These are phyloP conservation scores for Itoplectis maculator DNA, from an alignment of 2,888 invertebrate genomes.

Conservation along the genomic window DNA sequence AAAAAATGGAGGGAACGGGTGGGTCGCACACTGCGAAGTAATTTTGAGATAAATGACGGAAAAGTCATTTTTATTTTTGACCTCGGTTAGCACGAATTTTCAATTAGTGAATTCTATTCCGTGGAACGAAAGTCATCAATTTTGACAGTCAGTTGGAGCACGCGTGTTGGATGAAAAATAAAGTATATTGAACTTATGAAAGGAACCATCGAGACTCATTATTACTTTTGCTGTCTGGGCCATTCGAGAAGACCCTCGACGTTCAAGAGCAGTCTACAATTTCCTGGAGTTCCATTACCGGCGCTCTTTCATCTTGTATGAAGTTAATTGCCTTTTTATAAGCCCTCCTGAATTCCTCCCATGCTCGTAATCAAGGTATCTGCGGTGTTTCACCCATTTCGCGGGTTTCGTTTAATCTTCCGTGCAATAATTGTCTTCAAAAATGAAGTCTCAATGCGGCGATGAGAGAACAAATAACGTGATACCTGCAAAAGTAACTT, in stretches of 20 bases:
- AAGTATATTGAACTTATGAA: neutral
- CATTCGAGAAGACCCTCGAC: conserved; percentile 28
- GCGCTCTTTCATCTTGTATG: conserved; percentile 77
- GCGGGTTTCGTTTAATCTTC: neutral
- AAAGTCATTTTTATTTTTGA: neutral
- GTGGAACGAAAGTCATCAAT: too few relatives aligned
- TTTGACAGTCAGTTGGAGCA: neutral
- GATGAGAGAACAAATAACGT: neutral
- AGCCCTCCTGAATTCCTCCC: conserved; percentile 73
- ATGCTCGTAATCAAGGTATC: conserved; percentile 18
- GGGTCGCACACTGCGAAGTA: neutral
- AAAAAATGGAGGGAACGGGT: neutral
- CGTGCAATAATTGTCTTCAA: neutral
- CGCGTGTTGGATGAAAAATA: too few relatives aligned
- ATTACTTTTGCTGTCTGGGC: conserved; percentile 75
- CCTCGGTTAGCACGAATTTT: too few relatives aligned
- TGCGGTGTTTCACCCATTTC: neutral
- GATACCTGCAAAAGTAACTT: neutral
- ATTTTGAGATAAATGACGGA: neutral
- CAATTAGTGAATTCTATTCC: neutral
- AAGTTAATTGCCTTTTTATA: conserved; percentile 80
- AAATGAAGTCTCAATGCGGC: neutral
- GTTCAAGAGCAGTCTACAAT: conserved; percentile 52
- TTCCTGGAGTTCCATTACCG: conserved; percentile 53
- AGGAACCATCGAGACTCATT: conserved; percentile 67